These are phyloP conservation scores for Hyposoter didymator DNA, from an alignment of 2,888 invertebrate genomes.

Conservation along the genomic window DNA sequence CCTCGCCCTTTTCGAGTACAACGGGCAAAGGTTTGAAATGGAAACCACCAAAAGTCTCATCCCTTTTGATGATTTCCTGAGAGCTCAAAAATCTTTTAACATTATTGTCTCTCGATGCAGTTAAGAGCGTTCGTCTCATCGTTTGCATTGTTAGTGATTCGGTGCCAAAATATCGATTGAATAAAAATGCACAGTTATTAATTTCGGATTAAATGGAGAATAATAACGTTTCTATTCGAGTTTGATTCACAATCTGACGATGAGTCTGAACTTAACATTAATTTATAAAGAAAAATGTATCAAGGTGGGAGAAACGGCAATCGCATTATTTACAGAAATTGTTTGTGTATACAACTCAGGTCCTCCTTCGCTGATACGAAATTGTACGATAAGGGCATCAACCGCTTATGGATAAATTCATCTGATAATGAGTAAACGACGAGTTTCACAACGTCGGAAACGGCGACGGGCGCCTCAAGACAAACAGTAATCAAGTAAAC, in stretches of 20 bases:
- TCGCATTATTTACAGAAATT: conserved; percentile 61
- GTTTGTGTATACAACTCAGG: conserved; percentile 58
- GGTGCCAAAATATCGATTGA: conserved; percentile 5
- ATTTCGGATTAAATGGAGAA: neutral
- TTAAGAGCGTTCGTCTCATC: conserved; percentile 63
- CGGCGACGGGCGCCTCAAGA: conserved; percentile 68
- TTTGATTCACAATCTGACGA: conserved; percentile 59
- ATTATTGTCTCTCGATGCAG: conserved; percentile 43
- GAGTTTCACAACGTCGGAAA: conserved; percentile 38
- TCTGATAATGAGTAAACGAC: conserved; percentile 53
- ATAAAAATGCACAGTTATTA: neutral
- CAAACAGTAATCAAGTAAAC: conserved; percentile 68
- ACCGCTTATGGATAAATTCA: conserved; percentile 37
- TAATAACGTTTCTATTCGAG: conserved; percentile 45
- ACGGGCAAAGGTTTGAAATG: conserved; percentile 91
- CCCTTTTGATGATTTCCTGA: conserved; percentile 85
- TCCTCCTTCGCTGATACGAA: conserved; percentile 44
- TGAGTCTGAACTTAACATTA: conserved; percentile 40
- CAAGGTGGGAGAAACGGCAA: conserved; percentile 14
- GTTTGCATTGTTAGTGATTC: conserved; percentile 71
- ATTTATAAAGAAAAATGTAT: conserved; percentile 63
- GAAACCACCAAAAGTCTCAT: conserved; percentile 88
- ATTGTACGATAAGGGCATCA: conserved; percentile 37
- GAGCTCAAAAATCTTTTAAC: conserved; percentile 72
- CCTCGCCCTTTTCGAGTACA: conserved; percentile 88